Base-by-base conservation (phyloP, 2,888 invertebrate species). In the Unio pictorum region DNA sequence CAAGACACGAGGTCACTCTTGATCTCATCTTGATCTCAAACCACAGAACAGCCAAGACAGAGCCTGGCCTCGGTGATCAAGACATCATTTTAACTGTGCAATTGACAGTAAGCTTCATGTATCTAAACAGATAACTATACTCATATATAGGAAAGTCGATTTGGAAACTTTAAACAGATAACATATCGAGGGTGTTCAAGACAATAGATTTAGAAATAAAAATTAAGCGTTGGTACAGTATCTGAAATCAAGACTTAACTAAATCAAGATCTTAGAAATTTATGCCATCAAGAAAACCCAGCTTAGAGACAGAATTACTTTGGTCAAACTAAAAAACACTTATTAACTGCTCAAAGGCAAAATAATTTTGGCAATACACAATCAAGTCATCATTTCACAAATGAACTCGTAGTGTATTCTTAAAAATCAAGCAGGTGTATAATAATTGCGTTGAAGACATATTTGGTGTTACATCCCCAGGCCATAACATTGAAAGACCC, bases 1-100 rank as follows among this genome's bases (percentile, higher is more conserved):
- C 58, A n/a, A 68, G 63, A 26, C 18, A 56, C 8, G n/a, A 63
- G 45, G 64, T 57, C 8, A 63, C 58, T 45, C 63, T 56, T 30
- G 58, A 64, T 55, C 54, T 64, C 17, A 66, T 66, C 28, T 61
- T 69, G 5, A 66, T 58, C 11, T 61, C 66, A 26, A 66, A 66
- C 26, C 66, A 34, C 23, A 69, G 65, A 26, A 23, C 55, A 34
- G 65, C 55, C 30, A 20, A 69, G 28, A 57, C 66, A 3, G 26
- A 30, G 15, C 34, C 57, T 58, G 61, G 62, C 23, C 8, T 69
- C 17, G 2, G 56, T 61, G 66, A 61, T 58, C 69, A 68, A 5
- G 34, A 63, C 54, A 45, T 64, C 4, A 61, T 69, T n/a, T 4
- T 1, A 34, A 45, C 26, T n/a, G 34, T 11, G 34, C 18, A 18